A percentile compares a stretch with the other conserved stretches of the same genome.
Conservation (phyloP, 2,113 vertebrate species). For the Cinclus mexicanus region DNA sequence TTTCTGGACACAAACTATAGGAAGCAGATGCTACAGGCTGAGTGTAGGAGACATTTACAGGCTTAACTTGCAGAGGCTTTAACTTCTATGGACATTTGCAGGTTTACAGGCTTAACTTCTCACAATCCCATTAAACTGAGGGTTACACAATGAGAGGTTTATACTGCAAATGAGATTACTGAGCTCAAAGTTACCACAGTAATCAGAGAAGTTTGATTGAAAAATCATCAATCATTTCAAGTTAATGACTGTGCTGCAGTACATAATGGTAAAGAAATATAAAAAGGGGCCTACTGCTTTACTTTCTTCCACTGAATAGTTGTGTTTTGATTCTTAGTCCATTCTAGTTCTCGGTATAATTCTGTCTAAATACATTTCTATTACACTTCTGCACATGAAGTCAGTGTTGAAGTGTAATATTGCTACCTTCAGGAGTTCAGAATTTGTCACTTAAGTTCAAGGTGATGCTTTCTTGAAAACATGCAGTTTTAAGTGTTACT, state of each 20-base stretch:
- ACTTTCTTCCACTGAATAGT: background rate
- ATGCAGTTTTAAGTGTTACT: background rate
- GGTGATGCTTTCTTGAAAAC: background rate
- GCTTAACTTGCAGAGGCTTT: background rate
- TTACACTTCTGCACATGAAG: background rate
- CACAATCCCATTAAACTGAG: background rate
- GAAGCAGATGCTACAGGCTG: background rate
- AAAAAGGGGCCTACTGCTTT: background rate
- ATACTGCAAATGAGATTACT: background rate
- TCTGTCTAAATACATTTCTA: background rate
- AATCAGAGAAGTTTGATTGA: background rate
- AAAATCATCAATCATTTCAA: background rate
- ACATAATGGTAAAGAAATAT: background rate
- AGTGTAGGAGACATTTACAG: background rate
- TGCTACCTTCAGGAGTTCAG: background rate
- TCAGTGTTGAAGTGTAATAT: background rate
- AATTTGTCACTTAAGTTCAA: background rate
- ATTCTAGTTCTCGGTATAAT: background rate
- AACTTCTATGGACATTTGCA: background rate
- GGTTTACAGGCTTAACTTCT: background rate
- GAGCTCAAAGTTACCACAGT: background rate
- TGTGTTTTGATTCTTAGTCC: background rate
- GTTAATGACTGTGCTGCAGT: background rate
- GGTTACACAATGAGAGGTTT: background rate
- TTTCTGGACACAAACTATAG: background rate